Evolutionary conservation across 2,797 vertebrate species (phyloP), one percentile per base, ranked within the genome.

Genomic region (Remorina albescens): DNA sequence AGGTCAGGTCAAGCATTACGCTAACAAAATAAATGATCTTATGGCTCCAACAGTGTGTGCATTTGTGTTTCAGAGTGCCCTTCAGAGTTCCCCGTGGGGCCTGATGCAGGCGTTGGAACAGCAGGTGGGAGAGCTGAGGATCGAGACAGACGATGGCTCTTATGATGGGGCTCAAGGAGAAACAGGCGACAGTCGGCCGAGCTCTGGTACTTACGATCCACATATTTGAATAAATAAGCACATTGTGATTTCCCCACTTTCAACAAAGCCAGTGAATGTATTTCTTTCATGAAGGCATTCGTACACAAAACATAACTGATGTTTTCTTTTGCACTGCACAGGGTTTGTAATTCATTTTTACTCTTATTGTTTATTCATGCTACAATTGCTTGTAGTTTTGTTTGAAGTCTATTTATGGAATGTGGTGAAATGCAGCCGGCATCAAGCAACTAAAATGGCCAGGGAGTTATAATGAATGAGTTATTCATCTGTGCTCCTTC

Each of bases 21-120:
- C n/a, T n/a, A n/a, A n/a, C n/a, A n/a, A n/a, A n/a, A n/a, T n/a
- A n/a, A n/a, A n/a, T n/a, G n/a, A n/a, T n/a, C n/a, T n/a, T n/a
- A n/a, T n/a, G n/a, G n/a, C n/a, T n/a, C n/a, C n/a, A n/a, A n/a
- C n/a, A n/a, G 49, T 60, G 15, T 78, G 32, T 59, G 39, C 67
- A 13, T 79, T 41, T 89, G 51, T 83, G 65, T 92, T 88, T 67
- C 90, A 95, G 94, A 93, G 94, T 39, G 90, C 89, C n/a, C 92
- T 94, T 54, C 91, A 93, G 83, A 92, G 86, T 67, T 91, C 91
- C 85, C 95, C 91, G 70, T 95, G 63, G 94, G 94, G 87, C 39
- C 90, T 96, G 81, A 90, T 97, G 92, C 94, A 94, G 91, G 92
- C 94, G n/a, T 80, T 97, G 89, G 96, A 96, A 46, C 94, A 96